Evolutionary conservation across 2,888 invertebrate species (phyloP), one percentile per base, ranked within the genome.

Genomic region (Odontocerum albicorne): DNA sequence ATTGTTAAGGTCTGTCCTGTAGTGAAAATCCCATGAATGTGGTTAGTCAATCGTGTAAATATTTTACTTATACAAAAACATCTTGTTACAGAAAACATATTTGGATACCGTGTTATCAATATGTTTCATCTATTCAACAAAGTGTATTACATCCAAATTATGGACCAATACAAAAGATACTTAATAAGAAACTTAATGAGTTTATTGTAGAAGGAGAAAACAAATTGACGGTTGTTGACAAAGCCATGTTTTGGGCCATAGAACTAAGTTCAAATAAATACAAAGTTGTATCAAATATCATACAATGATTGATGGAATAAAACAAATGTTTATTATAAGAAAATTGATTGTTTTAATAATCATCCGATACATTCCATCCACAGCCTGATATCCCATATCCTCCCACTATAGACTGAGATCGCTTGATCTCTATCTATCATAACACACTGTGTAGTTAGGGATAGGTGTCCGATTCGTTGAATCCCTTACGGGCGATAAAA

Each of bases 151-250:
- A 73, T 72, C 72, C 73, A 72, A 73, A 66, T 69, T 66, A 74
- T 68, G 74, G 77, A 77, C 76, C 75, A 77, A 73, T 69, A 67
- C 59, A 45, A 59, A 33, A 38, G 55, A 57, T 54, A 52, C 52
- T 52, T 51, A 60, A 57, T 53, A 52, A 55, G 42, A 49, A 55
- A 52, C 38, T 51, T 52, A 56, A 52, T 36, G 39, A 44, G 39
- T 49, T 53, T 45, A 57, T 54, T 36, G 22, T 35, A 49, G 47
- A 36, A 42, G 49, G 20, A 44, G 49, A 49, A 40, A 47, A 55
- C 55, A 55, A 51, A 52, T 50, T 60, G 54, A 55, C 43, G 59
- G 59, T 61, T 61, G 59, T 61, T 52, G 59, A 61, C 56, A 55
- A 59, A 56, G 61, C 61, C 61, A 61, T 61, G 57, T 59, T 57